These are phyloP conservation scores for Augochlorella aurata DNA, from an alignment of 2,888 invertebrate genomes.

Conservation along the genomic window DNA sequence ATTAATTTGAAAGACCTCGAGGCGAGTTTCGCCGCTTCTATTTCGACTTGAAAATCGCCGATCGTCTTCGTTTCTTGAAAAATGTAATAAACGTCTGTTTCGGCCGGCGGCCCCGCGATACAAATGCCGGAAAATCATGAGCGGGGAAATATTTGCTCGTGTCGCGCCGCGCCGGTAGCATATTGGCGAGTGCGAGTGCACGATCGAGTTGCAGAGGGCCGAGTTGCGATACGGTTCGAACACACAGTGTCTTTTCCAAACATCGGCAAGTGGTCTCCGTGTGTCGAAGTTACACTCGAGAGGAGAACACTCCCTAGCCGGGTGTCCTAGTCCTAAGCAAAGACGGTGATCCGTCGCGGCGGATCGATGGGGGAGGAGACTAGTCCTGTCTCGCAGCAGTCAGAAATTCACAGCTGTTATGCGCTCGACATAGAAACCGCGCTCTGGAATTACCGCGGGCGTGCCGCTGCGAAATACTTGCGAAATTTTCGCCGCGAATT, in stretches of 20 bases:
- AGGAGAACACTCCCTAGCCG: not conserved
- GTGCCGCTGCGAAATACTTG: no score
- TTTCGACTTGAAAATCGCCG: no score
- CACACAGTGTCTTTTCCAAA: not conserved
- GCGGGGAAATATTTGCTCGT: not conserved
- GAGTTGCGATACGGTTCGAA: not conserved
- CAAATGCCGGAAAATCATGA: not conserved
- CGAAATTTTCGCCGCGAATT: not conserved
- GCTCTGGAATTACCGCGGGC: no score
- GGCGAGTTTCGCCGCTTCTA: no score
- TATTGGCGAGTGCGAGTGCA: not conserved
- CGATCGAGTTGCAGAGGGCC: not conserved
- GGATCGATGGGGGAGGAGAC: not conserved
- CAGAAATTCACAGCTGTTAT: no score
- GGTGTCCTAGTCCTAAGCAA: not conserved
- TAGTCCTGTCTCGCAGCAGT: no score
- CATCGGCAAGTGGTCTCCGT: not conserved
- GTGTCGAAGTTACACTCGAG: constrained; percentile 4
- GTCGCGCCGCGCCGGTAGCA: not conserved
- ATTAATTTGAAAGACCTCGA: no score
- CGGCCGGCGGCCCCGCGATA: not conserved
- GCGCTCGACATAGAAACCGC: no score
- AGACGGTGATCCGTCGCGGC: not conserved
- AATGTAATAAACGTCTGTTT: not conserved
- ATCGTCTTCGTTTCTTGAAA: no score